phyloP scores from a whole-genome alignment of 2,888 invertebrate species.

The Sympetrum striolatum region DNA sequence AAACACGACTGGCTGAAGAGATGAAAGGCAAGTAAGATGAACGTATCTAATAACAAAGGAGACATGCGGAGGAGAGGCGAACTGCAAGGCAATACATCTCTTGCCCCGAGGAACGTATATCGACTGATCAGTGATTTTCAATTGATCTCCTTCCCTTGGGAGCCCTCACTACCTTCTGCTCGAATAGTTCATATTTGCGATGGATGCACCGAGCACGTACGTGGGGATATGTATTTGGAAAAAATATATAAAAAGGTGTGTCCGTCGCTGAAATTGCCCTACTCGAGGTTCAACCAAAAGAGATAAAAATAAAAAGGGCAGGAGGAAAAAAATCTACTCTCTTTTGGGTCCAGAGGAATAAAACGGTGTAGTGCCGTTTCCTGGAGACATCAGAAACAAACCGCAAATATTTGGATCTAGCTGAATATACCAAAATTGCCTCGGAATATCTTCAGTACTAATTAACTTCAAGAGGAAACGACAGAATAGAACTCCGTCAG shows the following conservation, averaged over 20 bases:
- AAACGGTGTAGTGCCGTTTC: neutral
- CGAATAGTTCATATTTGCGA: neutral
- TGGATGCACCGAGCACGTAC: neutral
- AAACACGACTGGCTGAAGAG: neutral
- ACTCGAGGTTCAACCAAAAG: neutral
- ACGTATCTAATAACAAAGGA: neutral
- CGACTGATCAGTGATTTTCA: constrained; percentile 18
- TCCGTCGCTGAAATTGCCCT: neutral
- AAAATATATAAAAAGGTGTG: neutral
- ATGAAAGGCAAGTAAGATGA: neutral
- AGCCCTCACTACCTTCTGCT: neutral
- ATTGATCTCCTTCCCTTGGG: neutral
- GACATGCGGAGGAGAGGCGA: neutral
- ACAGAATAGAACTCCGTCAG: no score
- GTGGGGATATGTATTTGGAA: neutral
- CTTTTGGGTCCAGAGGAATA: neutral
- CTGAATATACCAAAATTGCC: neutral
- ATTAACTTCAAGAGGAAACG: no score
- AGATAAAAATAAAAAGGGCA: neutral
- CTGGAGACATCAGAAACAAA: neutral
- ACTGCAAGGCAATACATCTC: neutral
- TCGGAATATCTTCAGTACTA: no score
- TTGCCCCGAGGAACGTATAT: constrained; percentile 6
- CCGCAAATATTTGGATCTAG: neutral
- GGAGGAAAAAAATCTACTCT: neutral